Percentiles rank a stretch among this genome's conserved stretches.
These are phyloP conservation scores for Mus caroli DNA, from an alignment of 2,797 vertebrate species.

Conservation along the genomic window DNA sequence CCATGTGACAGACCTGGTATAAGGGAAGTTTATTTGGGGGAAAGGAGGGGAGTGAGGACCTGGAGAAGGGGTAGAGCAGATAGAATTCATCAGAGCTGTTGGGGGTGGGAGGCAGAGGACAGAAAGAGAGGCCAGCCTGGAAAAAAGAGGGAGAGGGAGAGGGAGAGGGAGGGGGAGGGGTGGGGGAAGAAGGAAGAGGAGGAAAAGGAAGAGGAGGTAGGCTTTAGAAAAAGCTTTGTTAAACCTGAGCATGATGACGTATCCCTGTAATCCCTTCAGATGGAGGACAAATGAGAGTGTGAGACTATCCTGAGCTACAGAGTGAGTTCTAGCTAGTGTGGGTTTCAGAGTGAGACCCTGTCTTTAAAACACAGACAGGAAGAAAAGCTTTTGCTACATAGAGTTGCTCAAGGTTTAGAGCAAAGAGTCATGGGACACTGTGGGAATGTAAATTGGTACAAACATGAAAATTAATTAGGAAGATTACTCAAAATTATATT, in stretches of 20 bases:
- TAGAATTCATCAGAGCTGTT: not conserved
- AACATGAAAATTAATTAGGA: not conserved
- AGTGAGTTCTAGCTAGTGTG: not conserved
- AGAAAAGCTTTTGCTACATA: not conserved
- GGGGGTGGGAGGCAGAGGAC: too few relatives aligned
- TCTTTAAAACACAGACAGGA: not conserved
- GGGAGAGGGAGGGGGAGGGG: too few relatives aligned
- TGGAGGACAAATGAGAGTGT: not conserved
- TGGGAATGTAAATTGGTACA: not conserved
- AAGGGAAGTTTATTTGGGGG: not conserved
- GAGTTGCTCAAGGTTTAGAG: not conserved
- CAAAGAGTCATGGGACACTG: not conserved
- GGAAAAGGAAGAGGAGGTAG: too few relatives aligned
- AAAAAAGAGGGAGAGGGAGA: too few relatives aligned
- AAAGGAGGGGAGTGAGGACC: not conserved
- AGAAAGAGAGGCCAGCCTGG: too few relatives aligned
- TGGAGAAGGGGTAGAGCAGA: not conserved
- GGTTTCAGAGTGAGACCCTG: not conserved
- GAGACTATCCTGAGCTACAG: not conserved
- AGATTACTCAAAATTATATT: not conserved
- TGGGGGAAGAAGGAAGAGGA: too few relatives aligned
- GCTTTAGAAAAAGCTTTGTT: not conserved
- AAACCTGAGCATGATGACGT: not conserved
- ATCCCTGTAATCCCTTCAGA: not conserved
- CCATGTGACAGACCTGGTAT: too few relatives aligned